Evolutionary conservation across 2,113 vertebrate species (phyloP).

Genomic region (Connochaetes taurinus): DNA sequence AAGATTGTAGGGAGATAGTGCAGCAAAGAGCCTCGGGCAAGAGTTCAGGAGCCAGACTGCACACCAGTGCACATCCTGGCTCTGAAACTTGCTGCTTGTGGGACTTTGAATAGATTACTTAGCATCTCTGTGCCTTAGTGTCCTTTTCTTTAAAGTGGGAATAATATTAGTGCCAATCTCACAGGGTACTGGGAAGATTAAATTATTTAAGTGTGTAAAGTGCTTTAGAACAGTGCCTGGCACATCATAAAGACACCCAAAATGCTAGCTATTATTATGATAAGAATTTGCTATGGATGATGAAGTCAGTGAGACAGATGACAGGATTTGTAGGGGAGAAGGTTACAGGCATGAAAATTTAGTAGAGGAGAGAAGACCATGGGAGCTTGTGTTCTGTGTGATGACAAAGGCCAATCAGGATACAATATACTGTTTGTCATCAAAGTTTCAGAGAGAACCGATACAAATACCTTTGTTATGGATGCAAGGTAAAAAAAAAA

Average conservation of each 20-base stretch:
- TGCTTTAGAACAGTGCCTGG: not conserved
- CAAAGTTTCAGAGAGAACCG: not conserved
- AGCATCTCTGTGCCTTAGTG: not conserved
- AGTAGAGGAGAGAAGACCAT: not conserved
- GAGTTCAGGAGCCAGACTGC: not conserved
- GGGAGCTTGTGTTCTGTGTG: not conserved
- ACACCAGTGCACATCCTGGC: not conserved
- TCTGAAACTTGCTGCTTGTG: not conserved
- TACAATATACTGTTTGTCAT: not conserved
- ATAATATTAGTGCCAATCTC: not conserved
- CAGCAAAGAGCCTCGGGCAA: not conserved
- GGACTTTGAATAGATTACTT: not conserved
- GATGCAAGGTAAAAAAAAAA: not conserved
- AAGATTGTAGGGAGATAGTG: not conserved
- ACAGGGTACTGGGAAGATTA: not conserved
- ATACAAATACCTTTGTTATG: not conserved
- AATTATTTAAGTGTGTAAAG: not conserved
- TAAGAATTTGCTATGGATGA: not conserved
- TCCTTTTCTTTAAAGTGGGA: not conserved
- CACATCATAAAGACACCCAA: not conserved
- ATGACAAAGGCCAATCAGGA: not conserved
- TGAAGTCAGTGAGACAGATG: not conserved
- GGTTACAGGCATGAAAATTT: not conserved
- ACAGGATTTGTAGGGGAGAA: not conserved
- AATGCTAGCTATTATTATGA: not conserved